Evolutionary conservation across 2,888 invertebrate species (phyloP), one percentile per base, ranked within the genome.

Genomic region (Drosophila peninsularis): DNA sequence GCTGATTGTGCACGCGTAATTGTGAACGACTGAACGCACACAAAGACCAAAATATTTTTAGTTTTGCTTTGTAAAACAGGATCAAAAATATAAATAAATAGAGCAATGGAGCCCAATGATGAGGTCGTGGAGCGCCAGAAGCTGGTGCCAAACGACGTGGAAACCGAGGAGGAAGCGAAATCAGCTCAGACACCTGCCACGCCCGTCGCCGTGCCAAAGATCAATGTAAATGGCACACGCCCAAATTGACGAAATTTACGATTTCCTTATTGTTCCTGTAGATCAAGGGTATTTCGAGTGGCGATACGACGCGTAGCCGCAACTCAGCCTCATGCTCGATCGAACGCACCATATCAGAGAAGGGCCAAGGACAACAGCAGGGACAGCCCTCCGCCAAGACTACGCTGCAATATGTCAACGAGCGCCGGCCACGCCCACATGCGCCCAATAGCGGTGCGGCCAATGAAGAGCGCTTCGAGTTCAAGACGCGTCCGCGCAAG

Each of bases 121-220:
- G 93, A 93, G 82, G 91, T 92, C 60, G 93, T 92, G 17, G 92
- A 93, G 75, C 90, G 93, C 17, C 92, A 92, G 58, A 92, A 92
- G 67, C 83, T 92, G 53, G 92, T 92, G 64, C 89, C 90, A 67
- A 91, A 91, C 61, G 92, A 92, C 86, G 90, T 90, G 45, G 92
- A 92, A 78, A 90, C 90, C 1, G 92, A 92, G 47, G 92, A 92
- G 54, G 92, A 92, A 76, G 90, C 89, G 1, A 92, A 91, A 83
- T 90, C 92, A 75, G 91, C 91, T 62, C 90, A 91, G 75, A 91
- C 90, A 63, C 91, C 92, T 75, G 91, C 90, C 68, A 89, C 85
- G 45, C 92, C 92, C 60, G 90, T 91, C 69, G 78, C 91, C 47
- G 90, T 91, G 73, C 91, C 90, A 78, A 92, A 78, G 71, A 76